A percentile compares a stretch with the other conserved stretches of the same genome.
These are phyloP conservation scores for Capromys pilorides DNA, from an alignment of 2,797 vertebrate genomes.

Conservation along the genomic window DNA sequence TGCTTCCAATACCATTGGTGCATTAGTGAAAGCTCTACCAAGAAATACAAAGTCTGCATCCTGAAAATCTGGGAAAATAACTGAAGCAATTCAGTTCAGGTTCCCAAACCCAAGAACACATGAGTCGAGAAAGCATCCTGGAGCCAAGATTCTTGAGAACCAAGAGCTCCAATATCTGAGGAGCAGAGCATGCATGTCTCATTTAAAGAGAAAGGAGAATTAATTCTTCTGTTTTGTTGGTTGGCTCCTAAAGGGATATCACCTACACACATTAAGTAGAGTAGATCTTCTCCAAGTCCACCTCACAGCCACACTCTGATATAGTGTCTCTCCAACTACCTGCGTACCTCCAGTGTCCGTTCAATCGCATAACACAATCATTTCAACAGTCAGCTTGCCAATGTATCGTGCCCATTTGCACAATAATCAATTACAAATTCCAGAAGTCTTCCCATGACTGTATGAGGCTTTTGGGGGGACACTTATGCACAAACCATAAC, in stretches of 20 bases:
- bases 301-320: neutral
- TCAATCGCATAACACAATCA: neutral
- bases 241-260: neutral
- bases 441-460: too few species aligned
- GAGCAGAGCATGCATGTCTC: neutral
- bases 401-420: too few species aligned
- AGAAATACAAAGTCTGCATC: neutral
- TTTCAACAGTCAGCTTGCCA: neutral
- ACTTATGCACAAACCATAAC: too few species aligned
- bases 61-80: neutral
- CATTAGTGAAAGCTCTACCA: neutral
- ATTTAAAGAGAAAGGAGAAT: neutral
- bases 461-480: too few species aligned
- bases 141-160: neutral
- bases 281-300: neutral
- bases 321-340: neutral
- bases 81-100: neutral
- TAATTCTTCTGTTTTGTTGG: neutral
- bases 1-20: neutral
- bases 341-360: too few species aligned
- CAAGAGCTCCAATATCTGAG: neutral
- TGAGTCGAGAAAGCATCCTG: fast-evolving
- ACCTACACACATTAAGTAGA: neutral
- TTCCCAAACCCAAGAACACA: neutral
- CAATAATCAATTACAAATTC: too few species aligned